Evolutionary conservation across 2,888 invertebrate genomes (phyloP).

Genomic region (Polymixis flavicincta): DNA sequence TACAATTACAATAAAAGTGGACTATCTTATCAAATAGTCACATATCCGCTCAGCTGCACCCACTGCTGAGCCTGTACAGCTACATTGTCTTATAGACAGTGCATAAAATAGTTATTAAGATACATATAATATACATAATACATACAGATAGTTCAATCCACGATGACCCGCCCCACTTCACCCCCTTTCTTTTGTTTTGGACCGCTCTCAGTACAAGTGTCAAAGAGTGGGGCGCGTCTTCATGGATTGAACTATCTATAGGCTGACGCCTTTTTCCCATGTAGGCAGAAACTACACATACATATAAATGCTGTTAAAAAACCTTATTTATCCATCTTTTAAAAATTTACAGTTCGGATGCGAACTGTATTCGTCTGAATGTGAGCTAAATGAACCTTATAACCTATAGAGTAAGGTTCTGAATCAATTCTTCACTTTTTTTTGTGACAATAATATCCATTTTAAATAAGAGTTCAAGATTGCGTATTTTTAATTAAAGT

Average conservation of each 20-base stretch:
- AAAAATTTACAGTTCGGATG: background rate
- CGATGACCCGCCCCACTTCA: no score
- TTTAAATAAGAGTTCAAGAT: conserved; percentile 12
- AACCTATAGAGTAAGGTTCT: background rate
- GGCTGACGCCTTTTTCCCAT: no score
- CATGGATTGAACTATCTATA: no score
- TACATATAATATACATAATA: conserved; percentile 9
- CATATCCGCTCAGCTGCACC: conserved; percentile 16
- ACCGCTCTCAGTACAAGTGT: no score
- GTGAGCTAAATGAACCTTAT: background rate
- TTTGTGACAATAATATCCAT: conserved; percentile 22
- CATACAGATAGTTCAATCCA: no score
- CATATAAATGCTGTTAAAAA: conserved; percentile 19
- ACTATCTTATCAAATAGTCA: conserved; percentile 39
- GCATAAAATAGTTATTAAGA: background rate
- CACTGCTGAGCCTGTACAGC: conserved; percentile 29
- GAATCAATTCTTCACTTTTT: conserved; percentile 2
- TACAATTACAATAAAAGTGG: conserved; percentile 50
- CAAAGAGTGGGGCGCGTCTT: no score
- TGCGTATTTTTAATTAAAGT: background rate
- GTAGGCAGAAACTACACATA: no score
- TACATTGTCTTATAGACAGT: conserved; percentile 43
- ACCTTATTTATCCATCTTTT: background rate
- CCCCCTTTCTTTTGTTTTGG: no score
- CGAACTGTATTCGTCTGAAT: background rate